These are phyloP conservation scores for Cuniculus paca DNA, from an alignment of 2,797 vertebrate genomes.

Conservation along the genomic window DNA sequence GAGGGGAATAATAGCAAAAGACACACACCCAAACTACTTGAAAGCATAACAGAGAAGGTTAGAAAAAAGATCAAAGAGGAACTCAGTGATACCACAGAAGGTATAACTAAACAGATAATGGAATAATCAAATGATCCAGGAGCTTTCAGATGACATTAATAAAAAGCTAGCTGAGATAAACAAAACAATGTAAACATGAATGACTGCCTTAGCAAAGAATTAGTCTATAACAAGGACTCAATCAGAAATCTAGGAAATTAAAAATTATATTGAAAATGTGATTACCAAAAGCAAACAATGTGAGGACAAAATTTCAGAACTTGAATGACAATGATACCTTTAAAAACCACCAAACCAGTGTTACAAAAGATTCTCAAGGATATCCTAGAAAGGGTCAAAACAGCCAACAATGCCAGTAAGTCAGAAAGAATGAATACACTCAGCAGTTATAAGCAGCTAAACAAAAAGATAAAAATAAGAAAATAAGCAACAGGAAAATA, in stretches of 20 bases:
- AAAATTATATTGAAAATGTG: neutral
- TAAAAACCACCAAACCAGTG: neutral
- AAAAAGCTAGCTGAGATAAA: neutral
- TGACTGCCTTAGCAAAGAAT: neutral
- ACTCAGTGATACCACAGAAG: neutral
- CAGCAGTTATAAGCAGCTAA: neutral
- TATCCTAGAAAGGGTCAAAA: neutral
- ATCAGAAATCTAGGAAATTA: neutral
- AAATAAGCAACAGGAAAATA: neutral
- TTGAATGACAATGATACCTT: neutral
- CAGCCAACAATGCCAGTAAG: neutral
- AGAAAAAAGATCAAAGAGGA: neutral
- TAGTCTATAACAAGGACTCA: neutral
- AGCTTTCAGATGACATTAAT: neutral
- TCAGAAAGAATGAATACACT: neutral
- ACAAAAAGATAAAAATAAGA: neutral
- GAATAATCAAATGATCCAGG: neutral
- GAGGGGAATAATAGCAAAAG: neutral
- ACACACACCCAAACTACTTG: neutral
- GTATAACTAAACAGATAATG: neutral
- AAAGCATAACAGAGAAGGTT: neutral
- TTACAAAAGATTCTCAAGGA: neutral
- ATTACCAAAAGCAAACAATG: neutral
- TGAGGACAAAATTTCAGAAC: neutral
- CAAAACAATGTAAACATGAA: neutral